Evolutionary conservation across 2,797 vertebrate genomes (phyloP).

Genomic region (Pachyuromys duprasi): DNA sequence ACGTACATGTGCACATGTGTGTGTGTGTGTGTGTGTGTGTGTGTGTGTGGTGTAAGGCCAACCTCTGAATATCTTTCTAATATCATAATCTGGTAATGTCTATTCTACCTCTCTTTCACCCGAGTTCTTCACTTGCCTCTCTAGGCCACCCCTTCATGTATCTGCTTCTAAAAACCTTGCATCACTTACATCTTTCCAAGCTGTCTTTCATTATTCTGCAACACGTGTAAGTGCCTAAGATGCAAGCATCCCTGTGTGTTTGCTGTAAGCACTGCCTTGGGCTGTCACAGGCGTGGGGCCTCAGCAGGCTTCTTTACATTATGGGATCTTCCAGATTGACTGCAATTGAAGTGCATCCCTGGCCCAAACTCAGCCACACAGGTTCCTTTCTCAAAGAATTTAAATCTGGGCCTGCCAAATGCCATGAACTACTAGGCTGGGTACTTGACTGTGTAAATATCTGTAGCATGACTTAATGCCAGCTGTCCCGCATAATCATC

Average conservation of each 20-base stretch:
- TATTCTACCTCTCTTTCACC: neutral
- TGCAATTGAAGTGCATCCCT: neutral
- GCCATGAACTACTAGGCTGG: neutral
- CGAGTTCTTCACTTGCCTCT: neutral
- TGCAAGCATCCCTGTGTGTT: neutral
- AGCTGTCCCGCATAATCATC: neutral
- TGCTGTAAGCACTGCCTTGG: neutral
- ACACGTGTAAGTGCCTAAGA: neutral
- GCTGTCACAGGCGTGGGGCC: neutral
- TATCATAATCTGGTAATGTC: neutral
- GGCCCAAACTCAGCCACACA: neutral
- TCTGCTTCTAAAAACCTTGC: neutral
- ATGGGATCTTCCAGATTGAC: neutral
- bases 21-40: neutral
- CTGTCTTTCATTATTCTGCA: neutral
- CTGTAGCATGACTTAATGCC: neutral
- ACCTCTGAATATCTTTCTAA: neutral
- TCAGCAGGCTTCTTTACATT: neutral
- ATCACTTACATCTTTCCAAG: neutral
- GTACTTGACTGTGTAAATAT: neutral
- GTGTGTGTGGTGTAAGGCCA: neutral
- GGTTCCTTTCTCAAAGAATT: neutral
- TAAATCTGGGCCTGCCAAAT: neutral
- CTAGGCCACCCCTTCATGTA: neutral
- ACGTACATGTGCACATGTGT: neutral